phyloP scores from a whole-genome alignment of 2,888 invertebrate species.

The Rhopalosiphum nymphaeae region DNA sequence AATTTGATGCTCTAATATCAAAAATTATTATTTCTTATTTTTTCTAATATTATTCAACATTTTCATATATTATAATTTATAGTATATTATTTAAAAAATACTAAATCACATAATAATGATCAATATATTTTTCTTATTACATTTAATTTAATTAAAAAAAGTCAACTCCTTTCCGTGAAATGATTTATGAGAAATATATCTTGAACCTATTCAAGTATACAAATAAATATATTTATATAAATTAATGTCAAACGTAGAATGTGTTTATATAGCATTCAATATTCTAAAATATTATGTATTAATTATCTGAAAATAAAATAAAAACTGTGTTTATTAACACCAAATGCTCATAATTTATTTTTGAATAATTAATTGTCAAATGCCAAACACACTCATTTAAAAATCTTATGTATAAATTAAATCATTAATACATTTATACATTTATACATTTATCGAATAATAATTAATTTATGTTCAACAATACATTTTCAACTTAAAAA shows the following conservation, averaged over 20 bases:
- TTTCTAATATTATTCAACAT: neutral
- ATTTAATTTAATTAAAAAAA: neutral
- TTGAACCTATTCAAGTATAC: neutral
- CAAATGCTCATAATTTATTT: neutral
- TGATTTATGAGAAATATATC: neutral
- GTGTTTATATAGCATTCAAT: neutral
- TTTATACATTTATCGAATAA: conserved; percentile 17
- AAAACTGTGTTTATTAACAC: neutral
- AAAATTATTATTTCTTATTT: neutral
- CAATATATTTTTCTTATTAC: neutral
- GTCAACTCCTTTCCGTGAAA: neutral
- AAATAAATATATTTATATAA: neutral
- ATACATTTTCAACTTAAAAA: neutral
- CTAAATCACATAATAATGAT: neutral
- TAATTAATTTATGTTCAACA: conserved; percentile 12
- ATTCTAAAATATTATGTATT: neutral
- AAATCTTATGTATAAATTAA: conserved; percentile 1
- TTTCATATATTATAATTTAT: neutral
- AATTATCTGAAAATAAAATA: neutral
- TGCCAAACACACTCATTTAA: conserved; percentile 6
- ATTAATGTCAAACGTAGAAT: neutral
- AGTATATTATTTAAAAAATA: neutral
- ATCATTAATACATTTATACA: neutral
- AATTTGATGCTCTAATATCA: neutral
- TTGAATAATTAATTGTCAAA: conserved; percentile 28